Evolutionary conservation across 1,140 invertebrate genomes (phyloP).

Genomic region (Cotesia typhae): DNA sequence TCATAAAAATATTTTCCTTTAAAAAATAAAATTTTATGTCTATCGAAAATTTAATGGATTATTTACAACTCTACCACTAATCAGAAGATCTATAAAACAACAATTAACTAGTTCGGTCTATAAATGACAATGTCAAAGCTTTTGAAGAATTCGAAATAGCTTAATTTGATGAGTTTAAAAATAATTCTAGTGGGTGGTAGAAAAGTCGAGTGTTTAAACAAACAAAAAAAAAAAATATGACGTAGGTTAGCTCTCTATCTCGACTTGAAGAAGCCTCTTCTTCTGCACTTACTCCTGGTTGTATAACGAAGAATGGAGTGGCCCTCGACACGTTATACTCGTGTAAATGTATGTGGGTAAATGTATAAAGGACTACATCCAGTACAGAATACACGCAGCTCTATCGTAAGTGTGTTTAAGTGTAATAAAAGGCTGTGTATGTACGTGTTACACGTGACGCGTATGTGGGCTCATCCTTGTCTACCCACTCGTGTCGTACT

Average conservation of each 20-base stretch:
- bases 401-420: too few relatives aligned
- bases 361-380: too few relatives aligned
- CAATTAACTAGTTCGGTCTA: too few relatives aligned
- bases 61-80: too few relatives aligned
- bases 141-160: not conserved
- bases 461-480: constrained; percentile 23
- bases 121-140: too few relatives aligned
- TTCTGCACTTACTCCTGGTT: constrained; percentile 25
- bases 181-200: not conserved
- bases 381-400: too few relatives aligned
- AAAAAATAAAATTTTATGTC: too few relatives aligned
- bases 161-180: constrained; percentile 1
- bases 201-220: not conserved
- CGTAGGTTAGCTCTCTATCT: not conserved
- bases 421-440: not conserved
- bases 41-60: too few relatives aligned
- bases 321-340: constrained; percentile 16
- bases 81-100: too few relatives aligned
- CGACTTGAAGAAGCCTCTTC: constrained; percentile 22
- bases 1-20: too few relatives aligned
- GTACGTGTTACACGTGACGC: constrained; percentile 18
- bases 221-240: not conserved
- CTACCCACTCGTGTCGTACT: constrained; percentile 27
- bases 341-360: not conserved
- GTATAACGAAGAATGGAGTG: constrained; percentile 28